These are phyloP conservation scores for Limosa lapponica DNA, from an alignment of 2,797 vertebrate species.

Conservation along the genomic window DNA sequence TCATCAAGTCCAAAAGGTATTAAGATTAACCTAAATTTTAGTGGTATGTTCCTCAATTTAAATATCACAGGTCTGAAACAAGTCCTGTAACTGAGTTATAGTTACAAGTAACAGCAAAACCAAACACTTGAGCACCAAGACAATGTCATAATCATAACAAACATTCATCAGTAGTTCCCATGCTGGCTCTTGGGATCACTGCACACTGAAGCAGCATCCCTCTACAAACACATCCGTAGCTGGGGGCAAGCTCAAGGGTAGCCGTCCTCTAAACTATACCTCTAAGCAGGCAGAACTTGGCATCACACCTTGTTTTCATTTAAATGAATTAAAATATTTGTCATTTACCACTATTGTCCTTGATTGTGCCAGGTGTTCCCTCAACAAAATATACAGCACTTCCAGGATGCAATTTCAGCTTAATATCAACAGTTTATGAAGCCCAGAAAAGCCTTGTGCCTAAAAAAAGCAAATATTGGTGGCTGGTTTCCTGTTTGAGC, in stretches of 20 bases:
- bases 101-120: neutral
- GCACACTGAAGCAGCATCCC: neutral
- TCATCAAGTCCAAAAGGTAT: neutral
- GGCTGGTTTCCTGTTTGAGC: slow-evolving; percentile 35
- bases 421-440: neutral
- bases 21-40: neutral
- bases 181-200: neutral
- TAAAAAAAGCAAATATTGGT: slow-evolving; percentile 10
- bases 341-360: neutral
- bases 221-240: neutral
- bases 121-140: neutral
- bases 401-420: neutral
- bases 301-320: neutral
- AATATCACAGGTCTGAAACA: neutral
- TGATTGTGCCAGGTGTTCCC: neutral
- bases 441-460: neutral
- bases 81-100: neutral
- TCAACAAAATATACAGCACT: neutral
- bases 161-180: neutral
- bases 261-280: neutral
- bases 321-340: neutral
- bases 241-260: neutral
- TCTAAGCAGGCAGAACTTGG: neutral
- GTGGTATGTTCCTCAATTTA: neutral
- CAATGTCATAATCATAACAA: neutral